phyloP scores from a whole-genome alignment of 1,140 invertebrate genomes.

The Drosophila prosaltans region DNA sequence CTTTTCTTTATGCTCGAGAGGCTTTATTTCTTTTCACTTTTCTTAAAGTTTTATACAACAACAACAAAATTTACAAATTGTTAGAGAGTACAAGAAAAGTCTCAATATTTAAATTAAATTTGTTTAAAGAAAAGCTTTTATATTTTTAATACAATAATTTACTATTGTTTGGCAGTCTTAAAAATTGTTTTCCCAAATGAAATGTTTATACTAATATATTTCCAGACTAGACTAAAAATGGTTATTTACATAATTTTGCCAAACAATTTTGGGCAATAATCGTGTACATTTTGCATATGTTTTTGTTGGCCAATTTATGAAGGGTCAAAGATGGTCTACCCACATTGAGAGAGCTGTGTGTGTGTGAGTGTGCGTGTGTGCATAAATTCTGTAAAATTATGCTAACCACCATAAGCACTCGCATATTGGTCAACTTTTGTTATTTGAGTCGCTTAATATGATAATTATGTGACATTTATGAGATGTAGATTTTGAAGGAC shows the following conservation, averaged over 20 bases:
- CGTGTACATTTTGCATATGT: constrained; percentile 27
- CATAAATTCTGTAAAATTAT: constrained; percentile 43
- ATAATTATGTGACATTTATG: constrained; percentile 18
- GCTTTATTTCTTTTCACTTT: not conserved
- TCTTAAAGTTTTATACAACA: not conserved
- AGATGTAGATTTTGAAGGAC: constrained; percentile 8
- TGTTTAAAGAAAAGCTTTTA: too few species aligned
- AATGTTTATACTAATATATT: not conserved
- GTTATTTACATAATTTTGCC: constrained; percentile 15
- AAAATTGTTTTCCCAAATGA: not conserved
- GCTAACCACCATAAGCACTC: constrained; percentile 14
- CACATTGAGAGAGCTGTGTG: not conserved
- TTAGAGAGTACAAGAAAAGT: not conserved
- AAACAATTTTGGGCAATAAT: constrained; percentile 14
- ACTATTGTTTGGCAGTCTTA: not conserved
- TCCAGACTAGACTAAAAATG: not conserved
- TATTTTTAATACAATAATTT: not conserved
- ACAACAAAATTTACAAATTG: not conserved
- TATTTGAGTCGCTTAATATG: constrained; percentile 12
- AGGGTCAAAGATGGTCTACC: not conserved
- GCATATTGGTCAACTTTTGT: constrained; percentile 25
- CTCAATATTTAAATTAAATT: not conserved
- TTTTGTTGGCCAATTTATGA: constrained; percentile 1
- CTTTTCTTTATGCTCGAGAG: not conserved
- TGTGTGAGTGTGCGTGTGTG: not conserved